These are phyloP conservation scores for Mycetomoellerius zeteki DNA, from an alignment of 1,140 invertebrate species.

Conservation along the genomic window DNA sequence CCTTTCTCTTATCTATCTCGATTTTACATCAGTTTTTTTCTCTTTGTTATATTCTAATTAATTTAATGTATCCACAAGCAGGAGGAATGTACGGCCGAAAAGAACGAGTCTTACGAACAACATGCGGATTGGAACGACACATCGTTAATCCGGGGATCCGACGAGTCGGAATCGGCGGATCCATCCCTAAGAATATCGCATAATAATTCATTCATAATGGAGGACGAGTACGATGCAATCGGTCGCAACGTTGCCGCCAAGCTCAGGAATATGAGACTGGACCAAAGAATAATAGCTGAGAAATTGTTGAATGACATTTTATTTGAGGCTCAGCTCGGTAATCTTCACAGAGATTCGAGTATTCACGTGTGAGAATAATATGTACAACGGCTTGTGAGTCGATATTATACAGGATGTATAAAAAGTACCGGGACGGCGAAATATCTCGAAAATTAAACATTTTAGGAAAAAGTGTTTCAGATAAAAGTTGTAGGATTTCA, in stretches of 20 bases:
- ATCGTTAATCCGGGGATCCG: conserved; percentile 75
- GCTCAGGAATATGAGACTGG: conserved; percentile 84
- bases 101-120: conserved; percentile 80
- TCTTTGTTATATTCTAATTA: not conserved
- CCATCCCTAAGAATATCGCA: conserved; percentile 78
- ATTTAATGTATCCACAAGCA: conserved; percentile 66
- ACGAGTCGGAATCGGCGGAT: conserved; percentile 80
- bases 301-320: conserved; percentile 86
- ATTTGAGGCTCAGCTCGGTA: conserved; percentile 85
- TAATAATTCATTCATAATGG: conserved; percentile 80
- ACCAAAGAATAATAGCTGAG: conserved; percentile 86
- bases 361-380: conserved; percentile 81
- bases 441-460: too few relatives aligned
- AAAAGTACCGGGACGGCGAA: too few relatives aligned
- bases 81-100: conserved; percentile 79
- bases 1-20: not conserved
- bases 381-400: not conserved
- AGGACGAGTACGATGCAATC: conserved; percentile 85
- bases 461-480: too few relatives aligned
- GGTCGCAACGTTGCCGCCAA: conserved; percentile 85
- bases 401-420: too few relatives aligned
- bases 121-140: conserved; percentile 79
- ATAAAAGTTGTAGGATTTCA: too few relatives aligned
- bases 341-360: conserved; percentile 84
- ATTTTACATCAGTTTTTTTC: not conserved